phyloP scores from a whole-genome alignment of 37 sponge, comb jelly and placozoan genomes.

The Spongia lamella region DNA sequence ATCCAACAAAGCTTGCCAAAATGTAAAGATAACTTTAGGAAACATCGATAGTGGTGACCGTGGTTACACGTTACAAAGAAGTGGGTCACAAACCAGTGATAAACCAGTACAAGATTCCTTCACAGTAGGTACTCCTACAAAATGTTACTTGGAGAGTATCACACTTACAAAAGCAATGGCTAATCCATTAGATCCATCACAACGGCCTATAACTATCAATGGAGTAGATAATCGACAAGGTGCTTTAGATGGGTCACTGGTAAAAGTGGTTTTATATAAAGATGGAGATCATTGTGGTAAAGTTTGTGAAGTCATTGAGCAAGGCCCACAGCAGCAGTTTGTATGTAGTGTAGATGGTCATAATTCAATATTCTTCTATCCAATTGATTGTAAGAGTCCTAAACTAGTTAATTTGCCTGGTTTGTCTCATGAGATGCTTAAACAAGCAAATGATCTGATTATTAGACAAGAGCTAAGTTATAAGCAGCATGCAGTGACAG shows the following conservation, averaged over 20 bases:
- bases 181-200: constrained; percentile 45
- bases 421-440: constrained; percentile 38
- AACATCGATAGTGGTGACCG: not conserved
- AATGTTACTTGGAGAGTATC: constrained; percentile 14
- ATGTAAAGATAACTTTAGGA: constrained; percentile 2
- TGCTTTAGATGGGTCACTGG: constrained; percentile 64
- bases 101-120: constrained; percentile 3
- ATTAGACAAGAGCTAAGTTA: not conserved
- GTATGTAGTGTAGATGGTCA: constrained; percentile 41
- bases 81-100: not conserved
- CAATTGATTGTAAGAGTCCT: constrained; percentile 52
- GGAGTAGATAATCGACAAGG: constrained; percentile 55
- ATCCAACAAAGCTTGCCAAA: constrained; percentile 2
- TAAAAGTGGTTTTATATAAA: constrained; percentile 30
- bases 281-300: constrained; percentile 35
- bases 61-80: not conserved
- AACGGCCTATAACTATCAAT: constrained; percentile 16
- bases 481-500: constrained; percentile 34
- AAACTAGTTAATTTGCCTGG: constrained; percentile 59
- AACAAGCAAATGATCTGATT: not conserved
- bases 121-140: not conserved
- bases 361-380: constrained; percentile 52
- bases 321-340: constrained; percentile 19
- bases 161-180: constrained; percentile 36
- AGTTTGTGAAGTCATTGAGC: constrained; percentile 24